Conservation (phyloP, 2,797 vertebrate genomes). For the Sitta carolinensis region DNA sequence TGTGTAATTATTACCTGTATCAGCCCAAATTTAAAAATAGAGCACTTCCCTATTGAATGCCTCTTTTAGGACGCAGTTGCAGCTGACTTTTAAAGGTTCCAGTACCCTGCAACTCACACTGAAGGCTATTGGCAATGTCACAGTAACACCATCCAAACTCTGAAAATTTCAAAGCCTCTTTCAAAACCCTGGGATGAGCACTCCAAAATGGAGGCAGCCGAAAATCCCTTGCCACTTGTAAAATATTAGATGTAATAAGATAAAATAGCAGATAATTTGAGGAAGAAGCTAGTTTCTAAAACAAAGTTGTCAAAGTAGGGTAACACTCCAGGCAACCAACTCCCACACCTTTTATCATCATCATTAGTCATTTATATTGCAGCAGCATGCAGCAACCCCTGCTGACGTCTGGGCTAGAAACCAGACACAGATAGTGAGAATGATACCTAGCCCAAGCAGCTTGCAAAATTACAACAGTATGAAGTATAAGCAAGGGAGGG, state of each 20-base stretch:
- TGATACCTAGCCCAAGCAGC: not conserved
- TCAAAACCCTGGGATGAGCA: not conserved
- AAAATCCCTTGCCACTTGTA: not conserved
- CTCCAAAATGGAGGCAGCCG: not conserved
- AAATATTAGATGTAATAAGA: not conserved
- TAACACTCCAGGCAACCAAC: constrained; percentile 60
- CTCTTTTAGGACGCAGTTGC: not conserved
- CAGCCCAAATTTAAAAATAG: constrained; percentile 57
- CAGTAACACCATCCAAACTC: not conserved
- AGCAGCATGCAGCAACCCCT: constrained; percentile 65
- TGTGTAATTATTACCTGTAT: constrained; percentile 55
- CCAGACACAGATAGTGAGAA: constrained; percentile 39
- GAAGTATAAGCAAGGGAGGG: not conserved
- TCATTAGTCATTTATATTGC: constrained; percentile 69
- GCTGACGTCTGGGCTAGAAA: constrained; percentile 63
- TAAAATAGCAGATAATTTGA: constrained; percentile 37
- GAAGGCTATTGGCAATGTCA: constrained; percentile 5
- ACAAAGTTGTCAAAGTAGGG: constrained; percentile 56
- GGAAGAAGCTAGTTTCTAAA: constrained; percentile 31
- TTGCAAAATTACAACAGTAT: not conserved
- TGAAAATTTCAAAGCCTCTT: not conserved
- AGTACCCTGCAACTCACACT: not conserved
- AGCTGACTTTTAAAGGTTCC: constrained; percentile 24
- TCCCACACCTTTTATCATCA: constrained; percentile 65
- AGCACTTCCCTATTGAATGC: not conserved